phyloP scores from a whole-genome alignment of 2,888 invertebrate genomes.

The Tineola bisselliella region DNA sequence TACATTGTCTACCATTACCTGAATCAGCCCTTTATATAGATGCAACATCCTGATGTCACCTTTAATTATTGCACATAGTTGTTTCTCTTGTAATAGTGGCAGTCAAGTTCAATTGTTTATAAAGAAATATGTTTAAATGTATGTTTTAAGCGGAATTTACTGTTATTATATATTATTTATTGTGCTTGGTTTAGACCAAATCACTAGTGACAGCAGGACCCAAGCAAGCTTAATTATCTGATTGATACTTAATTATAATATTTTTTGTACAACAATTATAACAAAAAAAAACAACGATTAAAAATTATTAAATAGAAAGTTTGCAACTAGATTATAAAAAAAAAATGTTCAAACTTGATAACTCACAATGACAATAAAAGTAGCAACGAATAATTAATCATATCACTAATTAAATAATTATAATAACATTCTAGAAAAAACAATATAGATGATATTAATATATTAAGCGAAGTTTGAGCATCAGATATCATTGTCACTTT shows the following conservation, averaged over 20 bases:
- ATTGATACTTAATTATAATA: background rate
- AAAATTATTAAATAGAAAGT: background rate
- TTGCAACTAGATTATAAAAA: background rate
- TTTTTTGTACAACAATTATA: background rate
- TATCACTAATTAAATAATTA: constrained; percentile 12
- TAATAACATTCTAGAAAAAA: background rate
- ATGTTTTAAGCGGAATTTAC: too few relatives aligned
- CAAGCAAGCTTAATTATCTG: background rate
- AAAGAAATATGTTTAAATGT: background rate
- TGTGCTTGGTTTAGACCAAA: background rate
- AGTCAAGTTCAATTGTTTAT: background rate
- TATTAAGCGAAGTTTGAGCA: constrained; percentile 59
- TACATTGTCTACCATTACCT: background rate
- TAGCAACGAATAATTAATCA: constrained; percentile 15
- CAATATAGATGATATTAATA: constrained; percentile 16
- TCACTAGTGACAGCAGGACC: background rate
- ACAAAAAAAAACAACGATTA: background rate
- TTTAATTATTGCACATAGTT: background rate
- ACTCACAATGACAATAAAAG: constrained; percentile 19
- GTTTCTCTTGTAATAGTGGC: background rate
- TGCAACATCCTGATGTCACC: constrained; percentile 20
- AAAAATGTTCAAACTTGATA: background rate
- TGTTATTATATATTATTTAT: too few relatives aligned
- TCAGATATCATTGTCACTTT: constrained; percentile 35
- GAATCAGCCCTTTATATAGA: background rate